A percentile compares a stretch with the other conserved stretches of the same genome.
Conservation (phyloP, 2,797 vertebrate genomes). For the Melanotaenia maccullochi region DNA sequence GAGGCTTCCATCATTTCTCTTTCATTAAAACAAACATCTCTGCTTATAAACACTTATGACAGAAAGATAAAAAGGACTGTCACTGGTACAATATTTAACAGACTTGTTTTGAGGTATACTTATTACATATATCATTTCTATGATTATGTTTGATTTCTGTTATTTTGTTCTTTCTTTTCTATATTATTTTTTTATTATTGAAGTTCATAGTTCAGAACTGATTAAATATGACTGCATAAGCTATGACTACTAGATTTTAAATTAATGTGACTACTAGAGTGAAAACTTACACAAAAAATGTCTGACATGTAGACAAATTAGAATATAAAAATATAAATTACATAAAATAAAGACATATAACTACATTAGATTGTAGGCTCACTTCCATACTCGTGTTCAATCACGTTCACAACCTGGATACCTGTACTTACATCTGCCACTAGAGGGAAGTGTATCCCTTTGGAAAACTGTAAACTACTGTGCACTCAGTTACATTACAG, state of each 20-base stretch:
- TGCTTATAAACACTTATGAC: background rate
- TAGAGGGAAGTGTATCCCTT: background rate
- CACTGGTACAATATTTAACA: too few species aligned
- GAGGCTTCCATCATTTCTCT: background rate
- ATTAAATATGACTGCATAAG: background rate
- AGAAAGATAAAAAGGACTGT: background rate
- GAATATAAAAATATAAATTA: background rate
- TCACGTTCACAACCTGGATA: background rate
- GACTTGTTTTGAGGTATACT: too few species aligned
- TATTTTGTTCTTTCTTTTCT: background rate
- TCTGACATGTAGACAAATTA: background rate
- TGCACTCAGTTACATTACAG: background rate
- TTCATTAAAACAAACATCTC: constrained; percentile 8
- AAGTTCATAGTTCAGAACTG: background rate
- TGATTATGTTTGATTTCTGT: background rate
- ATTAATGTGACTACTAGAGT: background rate
- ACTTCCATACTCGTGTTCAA: background rate
- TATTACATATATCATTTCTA: background rate
- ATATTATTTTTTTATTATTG: background rate
- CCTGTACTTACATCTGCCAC: background rate
- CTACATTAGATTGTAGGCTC: background rate
- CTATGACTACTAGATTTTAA: background rate
- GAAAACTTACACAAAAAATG: background rate
- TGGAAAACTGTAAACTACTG: background rate
- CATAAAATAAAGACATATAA: background rate